phyloP scores from a whole-genome alignment of 2,888 invertebrate species.

The Pomacea canaliculata region DNA sequence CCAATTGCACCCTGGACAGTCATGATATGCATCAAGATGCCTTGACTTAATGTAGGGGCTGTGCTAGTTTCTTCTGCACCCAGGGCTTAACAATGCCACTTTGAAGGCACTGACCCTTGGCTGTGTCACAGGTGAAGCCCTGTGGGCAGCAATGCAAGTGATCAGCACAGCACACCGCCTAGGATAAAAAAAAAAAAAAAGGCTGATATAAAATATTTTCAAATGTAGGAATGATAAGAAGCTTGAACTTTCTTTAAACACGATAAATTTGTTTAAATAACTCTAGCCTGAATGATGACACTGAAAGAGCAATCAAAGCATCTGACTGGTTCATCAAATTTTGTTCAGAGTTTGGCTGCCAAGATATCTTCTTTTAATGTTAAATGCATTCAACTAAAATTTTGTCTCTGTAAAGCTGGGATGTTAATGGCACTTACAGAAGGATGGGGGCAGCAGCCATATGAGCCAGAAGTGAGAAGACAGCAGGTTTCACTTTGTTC shows the following conservation, averaged over 20 bases:
- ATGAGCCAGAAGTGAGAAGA: conserved; percentile 39
- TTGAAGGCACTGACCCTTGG: conserved; percentile 36
- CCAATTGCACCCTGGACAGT: neutral
- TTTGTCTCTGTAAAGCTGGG: too few relatives aligned
- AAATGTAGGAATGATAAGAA: too few relatives aligned
- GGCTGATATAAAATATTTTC: neutral
- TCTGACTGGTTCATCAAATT: too few relatives aligned
- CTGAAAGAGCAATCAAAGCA: too few relatives aligned
- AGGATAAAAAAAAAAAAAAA: neutral
- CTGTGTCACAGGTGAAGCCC: conserved; percentile 36
- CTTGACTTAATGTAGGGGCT: conserved; percentile 5
- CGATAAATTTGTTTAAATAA: too few relatives aligned
- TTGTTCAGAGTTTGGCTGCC: too few relatives aligned
- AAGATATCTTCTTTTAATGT: too few relatives aligned
- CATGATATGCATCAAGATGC: neutral
- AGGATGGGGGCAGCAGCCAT: conserved; percentile 36
- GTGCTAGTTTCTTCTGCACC: conserved; percentile 14
- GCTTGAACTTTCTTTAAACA: too few relatives aligned
- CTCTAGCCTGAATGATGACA: too few relatives aligned
- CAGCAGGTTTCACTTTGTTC: conserved; percentile 53
- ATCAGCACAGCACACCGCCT: conserved; percentile 47
- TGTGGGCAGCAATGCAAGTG: conserved; percentile 43
- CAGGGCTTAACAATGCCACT: conserved; percentile 11
- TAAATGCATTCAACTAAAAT: too few relatives aligned
- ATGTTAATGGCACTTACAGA: conserved; percentile 28